Base-by-base conservation (phyloP, 2,797 vertebrate species). In the Clarias platycephalus region DNA sequence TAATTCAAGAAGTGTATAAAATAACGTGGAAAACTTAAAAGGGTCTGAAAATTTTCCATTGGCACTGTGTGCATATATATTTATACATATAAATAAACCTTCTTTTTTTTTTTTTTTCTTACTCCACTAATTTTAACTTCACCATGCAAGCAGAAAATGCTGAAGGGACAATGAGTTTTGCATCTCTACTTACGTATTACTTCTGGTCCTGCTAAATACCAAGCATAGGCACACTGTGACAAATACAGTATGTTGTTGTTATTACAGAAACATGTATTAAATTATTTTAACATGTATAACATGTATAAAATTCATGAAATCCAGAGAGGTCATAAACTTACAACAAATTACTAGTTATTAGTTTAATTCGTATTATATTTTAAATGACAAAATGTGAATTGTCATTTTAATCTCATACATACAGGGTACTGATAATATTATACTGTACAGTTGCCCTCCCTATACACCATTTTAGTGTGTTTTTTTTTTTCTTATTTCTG, bases 151-250 rank as follows among this genome's bases (percentile, higher is more conserved):
- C n/a, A 55, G n/a, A 18, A 3, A 55, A 18, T 31, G 26, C 26
- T 55, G 0, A 75, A 26, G 40, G 3, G 5, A 49, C 5, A 72
- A 28, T 8, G 2, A 28, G 28, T 18, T 28, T 75, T 1, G 44
- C 24, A 4, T 24, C 24, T 15, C 12, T 76, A 76, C 74, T 76
- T 76, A 76, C 74, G 3, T 57, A 22, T 58, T 9, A 20, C 74
- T 76, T 58, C 26, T 76, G 74, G 28, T 58, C 15, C 74, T 18
- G 0, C 26, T 76, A 76, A 76, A 22, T 76, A 76, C 31, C 75
- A 78, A 16, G 31, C 57, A 78, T 15, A 78, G 75, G 40, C 22
- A 78, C 75, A 78, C 75, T 78, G 57, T 78, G 24, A 62, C 10
- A 78, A 78, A 78, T n/a, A 78, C 31, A 78, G 3, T 37, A 37